Base-by-base conservation (phyloP, 2,113 vertebrate genomes). In the Crotophaga sulcirostris region DNA sequence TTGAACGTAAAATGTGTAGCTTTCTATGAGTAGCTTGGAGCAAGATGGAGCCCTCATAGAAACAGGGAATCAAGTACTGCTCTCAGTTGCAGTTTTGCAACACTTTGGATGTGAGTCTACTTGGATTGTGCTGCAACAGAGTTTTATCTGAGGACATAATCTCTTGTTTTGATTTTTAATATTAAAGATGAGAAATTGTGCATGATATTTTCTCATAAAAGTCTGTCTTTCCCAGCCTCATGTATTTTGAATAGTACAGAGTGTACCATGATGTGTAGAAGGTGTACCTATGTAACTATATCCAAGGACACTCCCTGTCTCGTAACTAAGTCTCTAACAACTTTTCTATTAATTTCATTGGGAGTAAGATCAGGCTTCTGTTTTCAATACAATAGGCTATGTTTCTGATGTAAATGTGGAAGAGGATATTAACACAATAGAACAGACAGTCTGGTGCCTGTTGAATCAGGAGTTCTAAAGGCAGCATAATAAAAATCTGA, bases 111-210 rank as follows among this genome's bases (percentile, higher is more conserved):
- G 1, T 55, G 13, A 55, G 6, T 77, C 36, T 38, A 3, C 62
- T 63, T 72, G 26, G 34, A 16, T 20, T 84, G 34, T 1, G 1
- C 17, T 2, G 2, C 0, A 1, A 29, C 8, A 58, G 13, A 40
- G 2, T 33, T 84, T 80, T 23, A 13, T n/a, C 31, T n/a, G 10
- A 89, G 28, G 24, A 66, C 4, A 1, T 45, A 6, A 63, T 64
- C 78, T 90, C 24, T 66, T 84, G 24, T 2, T 88, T 79, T 62
- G 11, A 6, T 55, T 78, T 73, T 73, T 67, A 40, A 4, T 74
- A n/a, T 34, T 90, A 31, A 69, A 76, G 10, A 56, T 60, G 26
- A 55, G n/a, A 51, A 59, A 28, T 25, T 44, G 2, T 45, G 10
- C 17, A 33, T 25, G 23, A 2, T 47, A 16, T 54, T 78, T 84